Conservation (phyloP, 1,140 invertebrate genomes). For the Nebria ingens region DNA sequence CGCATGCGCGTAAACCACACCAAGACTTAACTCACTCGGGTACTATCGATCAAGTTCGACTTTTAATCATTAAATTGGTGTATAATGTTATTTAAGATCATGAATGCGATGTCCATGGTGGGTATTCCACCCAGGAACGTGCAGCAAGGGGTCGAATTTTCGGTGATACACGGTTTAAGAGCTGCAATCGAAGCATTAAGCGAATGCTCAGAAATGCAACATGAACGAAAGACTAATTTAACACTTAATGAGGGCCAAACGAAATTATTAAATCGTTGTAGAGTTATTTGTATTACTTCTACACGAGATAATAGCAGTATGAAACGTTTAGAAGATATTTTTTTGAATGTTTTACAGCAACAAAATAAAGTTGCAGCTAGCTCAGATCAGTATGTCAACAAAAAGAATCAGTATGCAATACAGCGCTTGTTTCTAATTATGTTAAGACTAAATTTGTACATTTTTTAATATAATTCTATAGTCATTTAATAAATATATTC, state of each 20-base stretch:
- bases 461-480: no score
- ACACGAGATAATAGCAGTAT: slow-evolving; percentile 74
- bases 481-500: no score
- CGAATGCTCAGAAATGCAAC: slow-evolving; percentile 67
- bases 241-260: slow-evolving; percentile 15
- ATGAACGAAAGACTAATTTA: slow-evolving; percentile 22
- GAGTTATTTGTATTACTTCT: slow-evolving; percentile 82
- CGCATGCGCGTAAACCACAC: no score
- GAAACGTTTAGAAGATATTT: slow-evolving; percentile 74
- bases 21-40: no score
- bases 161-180: slow-evolving; percentile 72
- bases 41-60: no score
- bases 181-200: slow-evolving; percentile 79
- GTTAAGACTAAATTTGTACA: no score
- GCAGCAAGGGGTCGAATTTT: slow-evolving; percentile 47
- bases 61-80: slow-evolving; percentile 6
- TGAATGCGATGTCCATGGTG: slow-evolving; percentile 60
- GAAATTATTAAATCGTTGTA: slow-evolving; percentile 47
- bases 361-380: slow-evolving; percentile 65
- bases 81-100: slow-evolving; percentile 38
- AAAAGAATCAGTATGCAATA: no score
- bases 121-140: slow-evolving; percentile 50
- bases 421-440: neutral
- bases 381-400: slow-evolving; percentile 41
- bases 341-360: slow-evolving; percentile 62